A percentile compares a stretch with the other conserved stretches of the same genome.
phyloP scores from a whole-genome alignment of 2,888 invertebrate genomes.

The Timandra comae region DNA sequence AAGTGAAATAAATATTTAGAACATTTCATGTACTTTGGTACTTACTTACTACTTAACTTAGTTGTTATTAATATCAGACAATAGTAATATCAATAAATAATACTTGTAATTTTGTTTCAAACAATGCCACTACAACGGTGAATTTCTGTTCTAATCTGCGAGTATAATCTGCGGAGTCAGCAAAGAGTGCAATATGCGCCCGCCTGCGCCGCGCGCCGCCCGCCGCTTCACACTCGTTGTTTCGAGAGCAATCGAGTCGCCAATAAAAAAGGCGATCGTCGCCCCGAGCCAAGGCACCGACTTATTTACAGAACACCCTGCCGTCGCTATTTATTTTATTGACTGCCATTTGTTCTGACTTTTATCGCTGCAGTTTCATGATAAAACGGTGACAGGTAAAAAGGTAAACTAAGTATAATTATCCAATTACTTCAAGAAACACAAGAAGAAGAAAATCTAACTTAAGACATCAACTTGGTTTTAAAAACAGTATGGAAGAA shows the following conservation, averaged over 20 bases:
- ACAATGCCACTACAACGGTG: conserved; percentile 29
- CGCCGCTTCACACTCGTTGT: conserved; percentile 60
- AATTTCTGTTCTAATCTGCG: conserved; percentile 61
- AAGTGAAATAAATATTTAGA: too few species aligned
- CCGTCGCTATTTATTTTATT: conserved; percentile 76
- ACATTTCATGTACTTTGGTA: too few species aligned
- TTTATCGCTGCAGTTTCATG: conserved; percentile 71
- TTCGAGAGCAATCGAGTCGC: conserved; percentile 76
- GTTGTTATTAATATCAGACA: too few species aligned
- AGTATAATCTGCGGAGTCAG: conserved; percentile 65
- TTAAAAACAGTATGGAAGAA: too few species aligned
- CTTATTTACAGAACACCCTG: conserved; percentile 77
- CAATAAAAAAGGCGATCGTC: conserved; percentile 77
- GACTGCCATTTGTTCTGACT: conserved; percentile 75
- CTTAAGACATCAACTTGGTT: too few species aligned
- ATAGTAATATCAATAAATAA: too few species aligned
- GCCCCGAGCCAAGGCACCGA: conserved; percentile 64
- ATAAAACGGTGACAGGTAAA: conserved; percentile 67
- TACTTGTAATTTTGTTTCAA: conserved; percentile 28
- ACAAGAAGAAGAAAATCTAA: too few species aligned
- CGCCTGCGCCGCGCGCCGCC: conserved; percentile 30
- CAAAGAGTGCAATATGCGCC: conserved; percentile 54
- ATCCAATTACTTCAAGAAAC: too few species aligned
- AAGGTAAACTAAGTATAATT: too few species aligned
- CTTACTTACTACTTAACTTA: too few species aligned